Base-by-base conservation (phyloP, 2,797 vertebrate species). In the Potorous gilbertii region DNA sequence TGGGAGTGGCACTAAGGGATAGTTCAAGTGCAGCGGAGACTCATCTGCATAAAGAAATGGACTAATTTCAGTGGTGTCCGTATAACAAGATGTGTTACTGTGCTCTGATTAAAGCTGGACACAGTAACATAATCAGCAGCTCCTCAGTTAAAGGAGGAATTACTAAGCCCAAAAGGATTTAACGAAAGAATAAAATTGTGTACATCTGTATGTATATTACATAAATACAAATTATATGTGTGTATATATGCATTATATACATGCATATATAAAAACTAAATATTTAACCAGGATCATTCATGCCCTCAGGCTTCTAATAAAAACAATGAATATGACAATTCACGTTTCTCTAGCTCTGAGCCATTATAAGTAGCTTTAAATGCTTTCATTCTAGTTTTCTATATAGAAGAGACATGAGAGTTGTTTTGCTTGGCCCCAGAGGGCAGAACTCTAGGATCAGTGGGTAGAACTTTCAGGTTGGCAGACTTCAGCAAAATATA, bases 1-100 rank as follows among this genome's bases (percentile, higher is more conserved):
- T 8, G 55, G 21, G 40, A 54, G 13, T 95, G 62, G 87, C 4
- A 24, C 29, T 34, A 55, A 50, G 14, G 57, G 57, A 46, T 3
- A 52, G 55, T 92, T 56, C 93, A 11, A 52, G 11, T 55, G 18
- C 54, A 93, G 40, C 55, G 3, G 55, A 93, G 96, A 91, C 18
- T 62, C 81, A 29, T 91, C 74, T 56, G 54, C 81, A 9, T 93
- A 92, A 91, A 93, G 54, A 95, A 95, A 91, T 31, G 94, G 55
- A 50, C 87, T 89, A 46, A 59, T 94, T 50, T 74, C 16, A 28
- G 54, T n/a, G 55, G 46, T 34, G 27, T 50, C 56, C 94, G 3
- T 50, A 31, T 16, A 46, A 54, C 21, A 55, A 90, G 56, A 90
- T 94, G 1, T 55, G 91, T 93, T 94, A 57, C 28, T 14, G 46